A percentile compares a stretch with the other conserved stretches of the same genome.
These are phyloP conservation scores for Drosophila varians DNA, from an alignment of 1,140 invertebrate genomes.

Conservation along the genomic window DNA sequence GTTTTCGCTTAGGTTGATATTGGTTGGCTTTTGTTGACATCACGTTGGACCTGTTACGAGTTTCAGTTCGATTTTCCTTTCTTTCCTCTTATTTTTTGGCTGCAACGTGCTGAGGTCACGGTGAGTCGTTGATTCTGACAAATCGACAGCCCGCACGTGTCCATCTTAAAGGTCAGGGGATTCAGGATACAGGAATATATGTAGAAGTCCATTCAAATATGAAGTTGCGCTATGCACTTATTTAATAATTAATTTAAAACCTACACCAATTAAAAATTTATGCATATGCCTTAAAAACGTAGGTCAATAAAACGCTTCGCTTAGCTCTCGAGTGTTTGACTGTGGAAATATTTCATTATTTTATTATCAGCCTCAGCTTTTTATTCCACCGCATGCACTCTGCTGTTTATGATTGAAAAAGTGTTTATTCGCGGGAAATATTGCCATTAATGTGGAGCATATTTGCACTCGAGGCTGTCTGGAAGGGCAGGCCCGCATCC, in stretches of 20 bases:
- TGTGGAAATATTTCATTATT: background rate
- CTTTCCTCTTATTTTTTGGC: slow-evolving; percentile 1
- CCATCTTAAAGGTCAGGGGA: slow-evolving; percentile 8
- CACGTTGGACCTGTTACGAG: slow-evolving; percentile 70
- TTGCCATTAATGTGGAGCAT: slow-evolving; percentile 20
- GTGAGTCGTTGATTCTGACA: slow-evolving; percentile 42
- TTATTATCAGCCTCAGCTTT: slow-evolving; percentile 11
- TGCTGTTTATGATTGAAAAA: slow-evolving; percentile 28
- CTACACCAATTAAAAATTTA: slow-evolving; percentile 15
- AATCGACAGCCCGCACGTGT: slow-evolving; percentile 28
- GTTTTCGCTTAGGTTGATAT: slow-evolving; percentile 36
- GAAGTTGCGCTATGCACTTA: no score
- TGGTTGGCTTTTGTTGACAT: slow-evolving; percentile 70
- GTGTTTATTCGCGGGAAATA: slow-evolving; percentile 32
- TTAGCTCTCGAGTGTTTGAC: background rate
- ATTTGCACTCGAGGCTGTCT: slow-evolving; percentile 10
- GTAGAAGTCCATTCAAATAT: no score
- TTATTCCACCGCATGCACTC: slow-evolving; percentile 7
- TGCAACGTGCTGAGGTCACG: slow-evolving; percentile 31
- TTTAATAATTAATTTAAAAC: no score
- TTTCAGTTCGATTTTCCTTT: slow-evolving; percentile 56
- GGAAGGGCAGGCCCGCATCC: background rate
- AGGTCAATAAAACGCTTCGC: background rate
- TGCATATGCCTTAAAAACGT: background rate
- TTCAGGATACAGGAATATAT: background rate